Percentiles rank a stretch among this genome's conserved stretches.
phyloP scores from a whole-genome alignment of 2,888 invertebrate species.

The Polyommatus iphigenia region DNA sequence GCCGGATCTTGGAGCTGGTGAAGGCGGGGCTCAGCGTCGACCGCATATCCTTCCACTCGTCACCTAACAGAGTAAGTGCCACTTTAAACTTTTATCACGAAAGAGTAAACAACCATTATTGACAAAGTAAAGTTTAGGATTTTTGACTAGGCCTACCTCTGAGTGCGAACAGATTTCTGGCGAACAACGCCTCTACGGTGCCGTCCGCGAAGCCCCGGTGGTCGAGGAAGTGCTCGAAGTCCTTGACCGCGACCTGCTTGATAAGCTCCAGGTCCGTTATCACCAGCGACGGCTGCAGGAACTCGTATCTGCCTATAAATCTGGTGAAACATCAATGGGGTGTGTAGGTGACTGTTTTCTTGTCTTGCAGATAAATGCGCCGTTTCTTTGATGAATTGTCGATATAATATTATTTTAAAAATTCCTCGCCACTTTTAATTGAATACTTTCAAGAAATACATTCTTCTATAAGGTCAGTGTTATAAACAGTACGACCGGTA shows the following conservation, averaged over 20 bases:
- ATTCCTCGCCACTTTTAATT: no score
- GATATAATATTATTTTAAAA: no score
- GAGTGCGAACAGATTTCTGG: constrained; percentile 66
- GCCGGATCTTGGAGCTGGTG: constrained; percentile 74
- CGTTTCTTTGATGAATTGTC: no score
- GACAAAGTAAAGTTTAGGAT: no score
- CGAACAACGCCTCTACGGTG: constrained; percentile 68
- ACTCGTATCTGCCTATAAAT: constrained; percentile 65
- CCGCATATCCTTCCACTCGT: constrained; percentile 70
- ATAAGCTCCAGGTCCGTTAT: constrained; percentile 68
- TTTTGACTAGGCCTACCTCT: not conserved
- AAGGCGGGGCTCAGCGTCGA: constrained; percentile 73
- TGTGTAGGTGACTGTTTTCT: no score
- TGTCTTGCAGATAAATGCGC: no score
- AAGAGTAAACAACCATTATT: no score
- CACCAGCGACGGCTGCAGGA: constrained; percentile 56
- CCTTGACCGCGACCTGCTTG: constrained; percentile 71
- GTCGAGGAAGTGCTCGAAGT: constrained; percentile 76
- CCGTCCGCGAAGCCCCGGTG: constrained; percentile 57
- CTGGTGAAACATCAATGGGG: constrained; percentile 33
- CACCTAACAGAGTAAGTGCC: constrained; percentile 46
- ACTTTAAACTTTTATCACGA: no score
- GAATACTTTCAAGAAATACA: no score
- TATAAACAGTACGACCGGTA: no score
- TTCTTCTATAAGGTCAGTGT: no score